These are phyloP conservation scores for Drosophila nasuta DNA, from an alignment of 1,140 invertebrate genomes.

Conservation along the genomic window DNA sequence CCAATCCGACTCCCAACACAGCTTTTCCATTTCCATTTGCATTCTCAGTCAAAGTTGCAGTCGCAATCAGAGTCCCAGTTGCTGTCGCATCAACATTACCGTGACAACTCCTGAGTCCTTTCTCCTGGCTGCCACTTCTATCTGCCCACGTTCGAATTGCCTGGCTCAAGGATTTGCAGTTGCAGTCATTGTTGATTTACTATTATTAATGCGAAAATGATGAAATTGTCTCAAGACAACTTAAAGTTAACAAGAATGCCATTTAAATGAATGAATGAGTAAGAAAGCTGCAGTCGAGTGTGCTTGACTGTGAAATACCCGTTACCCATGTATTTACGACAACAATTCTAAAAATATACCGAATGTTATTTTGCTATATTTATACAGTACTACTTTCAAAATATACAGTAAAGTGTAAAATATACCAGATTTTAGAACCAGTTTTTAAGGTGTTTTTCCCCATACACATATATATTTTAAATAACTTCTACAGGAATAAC, in stretches of 20 bases:
- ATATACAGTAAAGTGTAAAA: too few species aligned
- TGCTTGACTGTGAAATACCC: too few species aligned
- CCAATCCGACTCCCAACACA: slow-evolving; percentile 2
- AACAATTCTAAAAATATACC: too few species aligned
- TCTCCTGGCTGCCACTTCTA: slow-evolving; percentile 1
- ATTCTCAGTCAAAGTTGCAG: slow-evolving; percentile 7
- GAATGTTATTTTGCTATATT: too few species aligned
- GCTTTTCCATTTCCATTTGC: slow-evolving; percentile 4
- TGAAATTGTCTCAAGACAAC: slow-evolving; percentile 41
- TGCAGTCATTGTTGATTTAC: slow-evolving; percentile 43
- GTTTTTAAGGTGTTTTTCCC: too few species aligned
- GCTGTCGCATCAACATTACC: slow-evolving; percentile 25
- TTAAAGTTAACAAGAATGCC: neutral
- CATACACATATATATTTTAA: too few species aligned
- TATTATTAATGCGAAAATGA: slow-evolving; percentile 74
- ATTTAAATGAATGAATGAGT: neutral
- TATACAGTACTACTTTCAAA: too few species aligned
- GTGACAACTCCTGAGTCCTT: slow-evolving; percentile 19
- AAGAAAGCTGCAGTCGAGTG: too few species aligned
- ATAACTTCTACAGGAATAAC: too few species aligned
- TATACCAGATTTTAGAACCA: too few species aligned
- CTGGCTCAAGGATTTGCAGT: slow-evolving; percentile 76
- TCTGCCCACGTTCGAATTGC: slow-evolving; percentile 63
- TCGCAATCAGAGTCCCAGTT: slow-evolving; percentile 8
- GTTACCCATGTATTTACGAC: too few species aligned